These are phyloP conservation scores for Pipistrellus pygmaeus DNA, from an alignment of 2,797 vertebrate species.

Conservation along the genomic window DNA sequence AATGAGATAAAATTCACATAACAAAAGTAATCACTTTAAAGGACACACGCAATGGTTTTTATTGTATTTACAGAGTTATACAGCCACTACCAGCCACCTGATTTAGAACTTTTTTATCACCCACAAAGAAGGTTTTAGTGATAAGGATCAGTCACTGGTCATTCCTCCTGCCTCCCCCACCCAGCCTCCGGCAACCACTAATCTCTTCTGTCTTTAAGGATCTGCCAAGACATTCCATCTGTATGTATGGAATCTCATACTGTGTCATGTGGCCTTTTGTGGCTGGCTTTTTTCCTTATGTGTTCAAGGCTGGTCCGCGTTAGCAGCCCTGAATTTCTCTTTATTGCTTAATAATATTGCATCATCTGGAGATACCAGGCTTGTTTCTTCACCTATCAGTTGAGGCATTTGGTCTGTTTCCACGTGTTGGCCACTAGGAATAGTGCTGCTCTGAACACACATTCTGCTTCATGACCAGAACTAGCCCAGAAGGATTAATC, in stretches of 20 bases:
- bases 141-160: not conserved
- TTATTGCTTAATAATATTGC: constrained; percentile 14
- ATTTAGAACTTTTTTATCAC: constrained; percentile 15
- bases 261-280: not conserved
- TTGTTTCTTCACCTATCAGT: not conserved
- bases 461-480: not conserved
- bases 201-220: not conserved
- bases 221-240: not conserved
- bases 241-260: not conserved
- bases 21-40: not conserved
- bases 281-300: not conserved
- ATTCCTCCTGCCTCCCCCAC: not conserved
- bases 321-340: not conserved
- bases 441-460: not conserved
- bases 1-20: not conserved
- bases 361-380: not conserved
- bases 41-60: not conserved
- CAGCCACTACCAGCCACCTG: not conserved
- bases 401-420: not conserved
- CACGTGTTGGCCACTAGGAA: not conserved
- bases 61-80: not conserved
- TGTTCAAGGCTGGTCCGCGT: not conserved
- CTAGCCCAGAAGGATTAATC: constrained; percentile 11
- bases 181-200: not conserved
- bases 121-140: not conserved